Conservation (phyloP, 1,140 invertebrate species). For the Papilio aristodemus region DNA sequence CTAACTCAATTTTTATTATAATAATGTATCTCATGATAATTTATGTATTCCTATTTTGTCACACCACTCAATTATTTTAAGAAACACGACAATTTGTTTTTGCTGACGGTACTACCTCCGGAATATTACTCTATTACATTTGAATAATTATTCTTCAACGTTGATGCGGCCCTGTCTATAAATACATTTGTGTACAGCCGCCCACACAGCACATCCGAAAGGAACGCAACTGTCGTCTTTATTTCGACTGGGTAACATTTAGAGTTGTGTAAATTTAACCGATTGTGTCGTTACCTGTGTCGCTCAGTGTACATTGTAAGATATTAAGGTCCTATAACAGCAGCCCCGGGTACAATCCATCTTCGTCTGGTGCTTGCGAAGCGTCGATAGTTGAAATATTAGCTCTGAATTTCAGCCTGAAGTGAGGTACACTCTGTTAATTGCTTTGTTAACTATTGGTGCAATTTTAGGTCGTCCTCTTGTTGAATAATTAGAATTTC, state of each 20-base stretch:
- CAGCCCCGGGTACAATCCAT: slow-evolving; percentile 29
- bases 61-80: no score
- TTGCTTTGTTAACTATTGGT: slow-evolving; percentile 19
- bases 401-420: slow-evolving; percentile 12
- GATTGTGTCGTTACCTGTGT: background rate
- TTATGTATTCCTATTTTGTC: no score
- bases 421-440: slow-evolving; percentile 6
- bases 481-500: slow-evolving; percentile 7
- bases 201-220: slow-evolving; percentile 16
- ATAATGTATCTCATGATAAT: no score
- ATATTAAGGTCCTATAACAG: slow-evolving; percentile 32
- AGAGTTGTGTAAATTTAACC: slow-evolving; percentile 1
- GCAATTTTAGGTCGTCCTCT: slow-evolving; percentile 2
- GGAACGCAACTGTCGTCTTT: slow-evolving; percentile 28
- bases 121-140: slow-evolving; percentile 63
- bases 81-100: slow-evolving; percentile 33
- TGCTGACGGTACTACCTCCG: slow-evolving; percentile 43
- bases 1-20: no score
- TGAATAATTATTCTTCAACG: slow-evolving; percentile 63
- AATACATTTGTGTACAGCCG: slow-evolving; percentile 47
- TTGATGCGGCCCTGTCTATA: slow-evolving; percentile 55
- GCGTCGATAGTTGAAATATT: slow-evolving; percentile 34
- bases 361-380: slow-evolving; percentile 22
- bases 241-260: slow-evolving; percentile 14
- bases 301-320: slow-evolving; percentile 14